Conservation (phyloP, 2,888 invertebrate genomes). For the Leuctra nigra region DNA sequence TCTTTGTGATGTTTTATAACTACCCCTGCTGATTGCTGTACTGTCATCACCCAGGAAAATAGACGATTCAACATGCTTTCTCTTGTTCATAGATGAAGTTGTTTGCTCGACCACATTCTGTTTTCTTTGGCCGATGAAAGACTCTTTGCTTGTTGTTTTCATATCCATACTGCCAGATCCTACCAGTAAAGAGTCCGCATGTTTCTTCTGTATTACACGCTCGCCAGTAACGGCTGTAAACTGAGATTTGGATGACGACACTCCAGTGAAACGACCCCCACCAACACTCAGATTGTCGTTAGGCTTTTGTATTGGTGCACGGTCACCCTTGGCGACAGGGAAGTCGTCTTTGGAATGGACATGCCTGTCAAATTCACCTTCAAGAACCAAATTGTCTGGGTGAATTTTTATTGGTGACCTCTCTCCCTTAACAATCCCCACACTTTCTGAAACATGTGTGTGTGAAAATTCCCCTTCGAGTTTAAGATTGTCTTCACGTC, state of each 20-base stretch:
- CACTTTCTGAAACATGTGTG: no score
- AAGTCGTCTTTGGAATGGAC: slow-evolving; percentile 19
- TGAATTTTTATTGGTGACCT: slow-evolving; percentile 39
- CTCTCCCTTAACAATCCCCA: slow-evolving; percentile 38
- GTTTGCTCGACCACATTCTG: slow-evolving; percentile 40
- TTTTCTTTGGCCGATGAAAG: slow-evolving; percentile 48
- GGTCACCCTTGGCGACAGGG: slow-evolving; percentile 31
- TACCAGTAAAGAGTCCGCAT: slow-evolving; percentile 46
- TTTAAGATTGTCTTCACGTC: slow-evolving; percentile 38
- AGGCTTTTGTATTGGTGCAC: slow-evolving; percentile 29
- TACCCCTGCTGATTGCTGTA: slow-evolving; percentile 43
- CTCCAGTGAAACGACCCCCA: slow-evolving; percentile 40
- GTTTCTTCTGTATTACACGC: slow-evolving; percentile 43
- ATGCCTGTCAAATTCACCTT: slow-evolving; percentile 34
- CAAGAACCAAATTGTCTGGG: slow-evolving; percentile 41
- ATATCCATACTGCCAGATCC: slow-evolving; percentile 48
- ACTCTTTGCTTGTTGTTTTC: slow-evolving; percentile 48
- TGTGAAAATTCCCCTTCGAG: slow-evolving; percentile 36
- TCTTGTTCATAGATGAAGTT: slow-evolving; percentile 45
- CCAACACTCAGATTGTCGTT: slow-evolving; percentile 47
- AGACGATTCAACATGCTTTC: slow-evolving; percentile 60
- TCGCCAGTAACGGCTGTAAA: slow-evolving; percentile 40
- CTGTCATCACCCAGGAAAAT: slow-evolving; percentile 54
- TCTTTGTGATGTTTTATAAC: neutral
- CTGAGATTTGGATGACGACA: slow-evolving; percentile 39